Percentiles rank a stretch among this genome's conserved stretches.
Conservation (phyloP, 2,888 invertebrate genomes). For the Rhaphigaster nebulosa region DNA sequence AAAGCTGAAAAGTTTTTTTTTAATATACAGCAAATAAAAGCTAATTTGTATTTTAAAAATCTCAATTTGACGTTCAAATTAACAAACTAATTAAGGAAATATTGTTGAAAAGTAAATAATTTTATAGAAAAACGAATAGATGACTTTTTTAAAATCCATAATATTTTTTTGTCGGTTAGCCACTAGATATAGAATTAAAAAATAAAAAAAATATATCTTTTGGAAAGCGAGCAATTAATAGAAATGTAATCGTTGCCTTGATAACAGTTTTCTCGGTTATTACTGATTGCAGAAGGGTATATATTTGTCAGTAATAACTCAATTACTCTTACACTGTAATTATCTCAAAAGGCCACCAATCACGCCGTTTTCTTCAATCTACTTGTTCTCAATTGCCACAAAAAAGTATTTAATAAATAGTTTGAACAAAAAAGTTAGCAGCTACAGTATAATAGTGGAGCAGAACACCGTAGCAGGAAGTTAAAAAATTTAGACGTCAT, state of each 20-base stretch:
- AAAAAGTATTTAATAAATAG: background rate
- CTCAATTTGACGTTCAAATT: too few relatives aligned
- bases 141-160: too few relatives aligned
- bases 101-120: too few relatives aligned
- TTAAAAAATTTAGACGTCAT: too few relatives aligned
- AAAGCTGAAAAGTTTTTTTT: too few relatives aligned
- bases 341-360: background rate
- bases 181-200: background rate
- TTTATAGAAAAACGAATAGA: too few relatives aligned
- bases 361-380: background rate
- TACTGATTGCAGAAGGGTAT: background rate
- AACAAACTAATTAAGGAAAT: too few relatives aligned
- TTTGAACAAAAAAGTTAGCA: background rate
- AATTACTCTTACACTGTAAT: background rate
- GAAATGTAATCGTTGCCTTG: background rate
- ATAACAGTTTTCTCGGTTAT: background rate
- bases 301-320: background rate
- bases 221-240: background rate
- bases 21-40: too few relatives aligned
- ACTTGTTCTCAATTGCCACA: background rate
- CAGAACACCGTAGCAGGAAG: background rate
- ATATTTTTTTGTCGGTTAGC: too few relatives aligned
- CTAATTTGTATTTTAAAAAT: too few relatives aligned
- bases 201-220: too few relatives aligned
- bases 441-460: too few relatives aligned